Evolutionary conservation across 2,888 invertebrate genomes (phyloP).

Genomic region (Lamellibrachia columna): DNA sequence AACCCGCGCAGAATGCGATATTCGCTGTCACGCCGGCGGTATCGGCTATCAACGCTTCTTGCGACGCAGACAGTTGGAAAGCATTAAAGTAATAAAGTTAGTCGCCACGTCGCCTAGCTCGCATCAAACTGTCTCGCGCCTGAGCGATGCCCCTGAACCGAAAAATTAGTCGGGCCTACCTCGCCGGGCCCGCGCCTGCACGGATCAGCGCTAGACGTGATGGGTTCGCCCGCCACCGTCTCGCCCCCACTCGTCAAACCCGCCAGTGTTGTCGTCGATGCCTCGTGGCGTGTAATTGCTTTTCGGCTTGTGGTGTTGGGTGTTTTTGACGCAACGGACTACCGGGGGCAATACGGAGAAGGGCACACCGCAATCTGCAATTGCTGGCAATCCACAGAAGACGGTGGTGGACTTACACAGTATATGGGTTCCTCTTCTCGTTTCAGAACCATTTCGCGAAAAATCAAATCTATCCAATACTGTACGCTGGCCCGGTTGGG

Average conservation of each 20-base stretch:
- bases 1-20: not conserved
- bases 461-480: no score
- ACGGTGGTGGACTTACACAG: no score
- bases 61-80: not conserved
- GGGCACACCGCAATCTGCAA: not conserved
- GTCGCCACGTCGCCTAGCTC: slow-evolving; percentile 3
- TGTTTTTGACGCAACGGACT: not conserved
- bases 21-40: not conserved
- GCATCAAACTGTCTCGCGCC: slow-evolving; percentile 12
- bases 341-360: not conserved
- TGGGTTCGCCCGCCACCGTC: not conserved
- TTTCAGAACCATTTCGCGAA: no score
- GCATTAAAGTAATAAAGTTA: slow-evolving; percentile 11
- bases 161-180: not conserved
- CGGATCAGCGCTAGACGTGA: not conserved
- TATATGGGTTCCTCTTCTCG: no score
- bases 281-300: slow-evolving; percentile 3
- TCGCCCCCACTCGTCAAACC: not conserved
- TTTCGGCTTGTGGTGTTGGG: slow-evolving; percentile 16
- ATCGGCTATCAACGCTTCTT: not conserved
- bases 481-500: no score
- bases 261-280: not conserved
- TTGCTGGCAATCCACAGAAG: no score
- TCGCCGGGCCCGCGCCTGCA: not conserved
- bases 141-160: slow-evolving; percentile 6